Evolutionary conservation across 2,797 vertebrate species (phyloP).

Genomic region (Pelobates cultripes): DNA sequence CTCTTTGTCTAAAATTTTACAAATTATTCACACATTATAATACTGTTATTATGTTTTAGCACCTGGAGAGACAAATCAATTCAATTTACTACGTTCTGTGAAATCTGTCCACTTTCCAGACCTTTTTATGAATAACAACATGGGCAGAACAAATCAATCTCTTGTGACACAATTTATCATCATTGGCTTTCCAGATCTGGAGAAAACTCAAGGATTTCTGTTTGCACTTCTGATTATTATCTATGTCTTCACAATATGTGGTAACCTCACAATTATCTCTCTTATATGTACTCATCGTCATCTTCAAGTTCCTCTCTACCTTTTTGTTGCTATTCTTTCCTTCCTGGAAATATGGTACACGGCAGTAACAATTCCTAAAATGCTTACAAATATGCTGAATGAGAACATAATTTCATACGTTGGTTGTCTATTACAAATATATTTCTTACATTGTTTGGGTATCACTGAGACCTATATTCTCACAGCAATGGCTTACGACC

Average conservation of each 20-base stretch:
- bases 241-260: slow-evolving; percentile 54
- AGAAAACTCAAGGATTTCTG: slow-evolving; percentile 15
- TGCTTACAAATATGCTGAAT: slow-evolving; percentile 58
- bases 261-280: slow-evolving; percentile 55
- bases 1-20: too few relatives aligned
- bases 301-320: slow-evolving; percentile 59
- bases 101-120: neutral
- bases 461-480: slow-evolving; percentile 45
- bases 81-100: neutral
- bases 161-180: slow-evolving; percentile 38
- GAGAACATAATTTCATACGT: slow-evolving; percentile 57
- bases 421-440: slow-evolving; percentile 59
- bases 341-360: slow-evolving; percentile 59
- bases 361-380: slow-evolving; percentile 59
- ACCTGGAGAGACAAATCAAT: neutral
- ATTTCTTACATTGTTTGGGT: slow-evolving; percentile 48
- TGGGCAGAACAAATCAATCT: slow-evolving; percentile 16
- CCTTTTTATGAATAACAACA: neutral
- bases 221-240: slow-evolving; percentile 53
- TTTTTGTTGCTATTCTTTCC: slow-evolving; percentile 59
- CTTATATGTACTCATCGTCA: slow-evolving; percentile 53
- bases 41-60: neutral
- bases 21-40: too few relatives aligned
- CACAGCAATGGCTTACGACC: slow-evolving; percentile 48
- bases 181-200: slow-evolving; percentile 25